A percentile compares a stretch with the other conserved stretches of the same genome.
These are phyloP conservation scores for Phymorhynchus buccinoides DNA, from an alignment of 1,140 invertebrate species.

Conservation along the genomic window DNA sequence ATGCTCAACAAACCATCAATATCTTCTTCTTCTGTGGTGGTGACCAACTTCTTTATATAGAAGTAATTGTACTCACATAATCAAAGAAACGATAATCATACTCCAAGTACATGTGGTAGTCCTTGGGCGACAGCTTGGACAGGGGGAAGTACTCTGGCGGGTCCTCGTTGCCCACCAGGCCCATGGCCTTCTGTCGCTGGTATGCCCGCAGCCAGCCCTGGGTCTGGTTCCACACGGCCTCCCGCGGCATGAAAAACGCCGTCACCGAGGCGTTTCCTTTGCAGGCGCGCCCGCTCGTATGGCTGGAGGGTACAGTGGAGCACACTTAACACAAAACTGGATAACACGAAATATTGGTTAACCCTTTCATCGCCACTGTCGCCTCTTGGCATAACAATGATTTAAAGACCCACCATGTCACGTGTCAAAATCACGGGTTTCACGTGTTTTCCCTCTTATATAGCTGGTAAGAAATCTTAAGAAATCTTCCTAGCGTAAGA, in stretches of 20 bases:
- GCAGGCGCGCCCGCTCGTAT: constrained; percentile 74
- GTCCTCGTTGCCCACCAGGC: constrained; percentile 3
- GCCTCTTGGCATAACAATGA: no score
- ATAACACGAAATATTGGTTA: no score
- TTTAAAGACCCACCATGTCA: no score
- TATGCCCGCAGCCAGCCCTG: constrained; percentile 41
- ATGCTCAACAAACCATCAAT: no score
- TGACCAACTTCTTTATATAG: no score
- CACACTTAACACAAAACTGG: no score
- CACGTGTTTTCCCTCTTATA: no score
- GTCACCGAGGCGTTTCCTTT: constrained; percentile 88
- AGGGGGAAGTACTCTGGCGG: constrained; percentile 43
- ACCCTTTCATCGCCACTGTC: no score
- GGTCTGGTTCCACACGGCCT: constrained; percentile 44
- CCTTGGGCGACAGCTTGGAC: constrained; percentile 33
- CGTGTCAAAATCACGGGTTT: no score
- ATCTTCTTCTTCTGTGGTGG: no score
- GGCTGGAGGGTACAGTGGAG: constrained; percentile 63
- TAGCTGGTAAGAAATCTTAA: no score
- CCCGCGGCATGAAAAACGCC: constrained; percentile 75
- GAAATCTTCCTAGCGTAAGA: no score
- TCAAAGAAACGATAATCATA: constrained; percentile 49
- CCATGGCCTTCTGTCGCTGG: background rate
- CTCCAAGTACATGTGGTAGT: constrained; percentile 46
- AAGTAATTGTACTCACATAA: constrained; percentile 48